These are phyloP conservation scores for Takifugu rubripes DNA, from an alignment of 2,797 vertebrate species.

Conservation along the genomic window DNA sequence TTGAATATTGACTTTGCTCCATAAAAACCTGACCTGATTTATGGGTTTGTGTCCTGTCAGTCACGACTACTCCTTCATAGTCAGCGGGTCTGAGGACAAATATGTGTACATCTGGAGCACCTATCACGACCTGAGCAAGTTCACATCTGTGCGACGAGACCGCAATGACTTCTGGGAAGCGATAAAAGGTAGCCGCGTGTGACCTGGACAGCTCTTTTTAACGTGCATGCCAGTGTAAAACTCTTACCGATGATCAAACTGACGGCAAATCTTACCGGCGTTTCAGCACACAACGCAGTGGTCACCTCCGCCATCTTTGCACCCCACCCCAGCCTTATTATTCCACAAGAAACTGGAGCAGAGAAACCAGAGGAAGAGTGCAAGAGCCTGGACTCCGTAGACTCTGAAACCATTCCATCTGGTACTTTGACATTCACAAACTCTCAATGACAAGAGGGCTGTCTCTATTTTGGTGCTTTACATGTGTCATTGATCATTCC, in stretches of 20 bases:
- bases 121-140: conserved; percentile 97
- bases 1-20: background rate
- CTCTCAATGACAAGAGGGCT: background rate
- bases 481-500: conserved; percentile 22
- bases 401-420: conserved; percentile 87
- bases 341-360: conserved; percentile 80
- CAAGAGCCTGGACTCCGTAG: conserved; percentile 79
- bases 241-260: background rate
- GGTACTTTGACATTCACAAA: conserved; percentile 64
- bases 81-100: conserved; percentile 97
- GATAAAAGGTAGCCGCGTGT: conserved; percentile 87
- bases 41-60: conserved; percentile 60
- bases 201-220: background rate
- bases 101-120: conserved; percentile 99
- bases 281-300: conserved; percentile 93
- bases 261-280: background rate
- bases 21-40: too few species aligned
- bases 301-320: conserved; percentile 98
- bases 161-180: conserved; percentile 99
- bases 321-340: conserved; percentile 90
- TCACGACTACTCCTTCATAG: conserved; percentile 96
- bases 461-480: conserved; percentile 11
- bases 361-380: conserved; percentile 87
- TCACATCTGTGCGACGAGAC: conserved; percentile 95
- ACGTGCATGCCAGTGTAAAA: too few species aligned